phyloP scores from a whole-genome alignment of 2,797 vertebrate species.

The Sebastes taczanowskii region DNA sequence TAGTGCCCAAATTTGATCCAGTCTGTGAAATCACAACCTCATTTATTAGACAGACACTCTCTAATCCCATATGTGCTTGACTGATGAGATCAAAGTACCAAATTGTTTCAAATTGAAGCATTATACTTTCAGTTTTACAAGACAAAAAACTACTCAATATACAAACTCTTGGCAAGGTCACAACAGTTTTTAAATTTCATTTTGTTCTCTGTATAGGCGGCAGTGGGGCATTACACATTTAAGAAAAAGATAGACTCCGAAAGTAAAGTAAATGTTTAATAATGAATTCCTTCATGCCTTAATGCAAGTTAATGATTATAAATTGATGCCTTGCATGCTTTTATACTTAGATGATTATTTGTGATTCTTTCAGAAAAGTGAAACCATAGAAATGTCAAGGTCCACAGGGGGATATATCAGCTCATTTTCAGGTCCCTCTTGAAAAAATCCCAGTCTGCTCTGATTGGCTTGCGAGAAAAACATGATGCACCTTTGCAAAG shows the following conservation, averaged over 20 bases:
- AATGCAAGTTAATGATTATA: not conserved
- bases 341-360: not conserved
- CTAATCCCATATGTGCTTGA: not conserved
- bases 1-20: constrained; percentile 3
- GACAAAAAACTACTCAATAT: not conserved
- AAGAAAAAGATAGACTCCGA: not conserved
- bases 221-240: not conserved
- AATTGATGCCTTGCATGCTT: not conserved
- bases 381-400: not conserved
- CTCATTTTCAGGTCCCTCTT: not conserved
- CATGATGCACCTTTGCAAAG: not conserved
- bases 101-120: not conserved
- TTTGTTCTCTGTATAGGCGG: not conserved
- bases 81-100: not conserved
- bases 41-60: constrained; percentile 11
- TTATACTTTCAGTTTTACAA: not conserved
- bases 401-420: not conserved
- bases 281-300: not conserved
- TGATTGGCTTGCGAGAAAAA: too few species aligned
- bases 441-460: too few species aligned
- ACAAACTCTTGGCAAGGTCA: not conserved
- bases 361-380: not conserved
- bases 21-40: constrained; percentile 5
- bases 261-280: not conserved
- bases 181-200: not conserved